Evolutionary conservation across 2,888 invertebrate species (phyloP).

Genomic region (Oconnorella tubifera): DNA sequence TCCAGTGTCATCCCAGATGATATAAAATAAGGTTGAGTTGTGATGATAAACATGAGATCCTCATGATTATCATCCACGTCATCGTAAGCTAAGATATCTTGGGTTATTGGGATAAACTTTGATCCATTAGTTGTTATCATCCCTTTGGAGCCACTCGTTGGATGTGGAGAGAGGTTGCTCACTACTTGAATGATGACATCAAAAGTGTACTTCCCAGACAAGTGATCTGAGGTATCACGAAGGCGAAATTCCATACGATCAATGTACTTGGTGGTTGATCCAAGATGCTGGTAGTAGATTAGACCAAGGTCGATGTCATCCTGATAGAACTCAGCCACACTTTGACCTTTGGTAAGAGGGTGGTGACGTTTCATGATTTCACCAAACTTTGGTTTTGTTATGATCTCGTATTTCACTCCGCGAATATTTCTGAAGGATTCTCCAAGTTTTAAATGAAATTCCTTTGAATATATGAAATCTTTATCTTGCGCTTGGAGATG

Average conservation of each 20-base stretch:
- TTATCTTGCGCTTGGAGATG: slow-evolving; percentile 49
- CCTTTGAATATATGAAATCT: slow-evolving; percentile 40
- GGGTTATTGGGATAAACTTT: slow-evolving; percentile 47
- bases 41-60: slow-evolving; percentile 45
- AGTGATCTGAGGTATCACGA: slow-evolving; percentile 48
- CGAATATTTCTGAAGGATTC: slow-evolving; percentile 25
- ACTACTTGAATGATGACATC: slow-evolving; percentile 47
- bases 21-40: slow-evolving; percentile 51
- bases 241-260: slow-evolving; percentile 51
- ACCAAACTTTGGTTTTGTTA: slow-evolving; percentile 46
- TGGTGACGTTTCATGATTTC: slow-evolving; percentile 45
- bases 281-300: slow-evolving; percentile 53
- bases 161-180: slow-evolving; percentile 51
- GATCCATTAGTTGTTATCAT: slow-evolving; percentile 47
- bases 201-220: slow-evolving; percentile 47
- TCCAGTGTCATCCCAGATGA: slow-evolving; percentile 47
- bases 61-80: slow-evolving; percentile 45
- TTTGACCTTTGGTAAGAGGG: slow-evolving; percentile 44
- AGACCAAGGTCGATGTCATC: slow-evolving; percentile 50
- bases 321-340: slow-evolving; percentile 49
- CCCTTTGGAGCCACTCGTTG: slow-evolving; percentile 43
- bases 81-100: slow-evolving; percentile 48
- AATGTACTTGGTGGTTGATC: slow-evolving; percentile 42
- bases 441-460: no score
- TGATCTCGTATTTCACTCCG: slow-evolving; percentile 48